Evolutionary conservation across 2,888 invertebrate species (phyloP), one percentile per base, ranked within the genome.

Genomic region (Drosophila ezoana): DNA sequence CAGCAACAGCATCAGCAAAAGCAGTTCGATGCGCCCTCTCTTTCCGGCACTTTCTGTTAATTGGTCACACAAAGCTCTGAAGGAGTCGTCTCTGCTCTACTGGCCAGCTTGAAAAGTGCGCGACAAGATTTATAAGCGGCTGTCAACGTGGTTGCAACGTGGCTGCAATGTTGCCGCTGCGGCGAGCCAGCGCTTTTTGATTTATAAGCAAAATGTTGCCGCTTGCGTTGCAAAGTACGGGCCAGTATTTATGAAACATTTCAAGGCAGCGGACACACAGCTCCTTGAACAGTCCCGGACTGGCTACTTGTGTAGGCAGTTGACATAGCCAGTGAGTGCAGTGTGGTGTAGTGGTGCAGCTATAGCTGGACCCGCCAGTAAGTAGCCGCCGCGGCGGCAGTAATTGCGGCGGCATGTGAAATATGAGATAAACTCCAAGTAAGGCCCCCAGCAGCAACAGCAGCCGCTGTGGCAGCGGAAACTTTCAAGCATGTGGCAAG

Each of bases 121-220:
- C 89, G 89, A 89, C 89, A 84, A 89, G 86, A 86, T 86, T 86
- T 86, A 86, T 86, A 89, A 89, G 90, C 86, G 89, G 82, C 90
- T 90, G 90, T 90, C 89, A 85, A 79, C 85, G 72, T 48, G 59
- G 77, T 80, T 66, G 68, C 72, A 69, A 79, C 56, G 76, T 79
- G 71, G 67, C 16, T 65, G 62, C 62, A 62, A 62, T 49, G 38
- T 65, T 67, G 43, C 28, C 8, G 28, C 28, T 67, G 37, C 28
- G 28, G 28, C 28, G 8, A 28, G 54, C 56, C 56, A 43, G 54
- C 54, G 74, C 74, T 89, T 86, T 89, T 86, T 86, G 86, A 90
- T 89, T 86, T 86, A 89, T 89, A 90, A 89, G 86, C 90, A 89
- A 89, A 89, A 89, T 86, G 89, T 68, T 72, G 89, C 90, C 70